These are phyloP conservation scores for Pedionomus torquatus DNA, from an alignment of 2,113 vertebrate genomes.

Conservation along the genomic window DNA sequence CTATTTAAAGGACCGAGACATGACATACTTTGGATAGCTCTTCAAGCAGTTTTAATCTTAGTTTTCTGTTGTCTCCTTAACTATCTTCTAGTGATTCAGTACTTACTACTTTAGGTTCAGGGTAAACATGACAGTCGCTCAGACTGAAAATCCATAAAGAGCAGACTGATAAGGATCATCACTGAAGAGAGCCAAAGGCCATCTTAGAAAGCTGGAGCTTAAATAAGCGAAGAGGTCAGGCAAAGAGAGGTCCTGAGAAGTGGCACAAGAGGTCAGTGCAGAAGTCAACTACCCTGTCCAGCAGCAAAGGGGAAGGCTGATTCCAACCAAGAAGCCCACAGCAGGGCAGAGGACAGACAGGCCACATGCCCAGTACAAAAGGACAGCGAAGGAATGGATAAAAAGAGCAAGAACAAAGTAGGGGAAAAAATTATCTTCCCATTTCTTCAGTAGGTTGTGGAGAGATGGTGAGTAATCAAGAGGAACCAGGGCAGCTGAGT, in stretches of 20 bases:
- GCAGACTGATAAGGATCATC: neutral
- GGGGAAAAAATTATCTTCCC: neutral
- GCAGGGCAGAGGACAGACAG: neutral
- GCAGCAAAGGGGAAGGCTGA: neutral
- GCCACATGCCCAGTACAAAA: neutral
- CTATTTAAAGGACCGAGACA: constrained; percentile 25
- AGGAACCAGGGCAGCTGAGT: neutral
- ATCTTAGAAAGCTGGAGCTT: neutral
- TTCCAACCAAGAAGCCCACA: neutral
- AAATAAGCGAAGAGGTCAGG: neutral
- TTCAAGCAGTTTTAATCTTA: neutral
- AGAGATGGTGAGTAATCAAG: neutral
- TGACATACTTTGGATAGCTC: neutral
- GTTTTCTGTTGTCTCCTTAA: neutral
- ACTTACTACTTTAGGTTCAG: neutral
- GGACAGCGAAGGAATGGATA: neutral
- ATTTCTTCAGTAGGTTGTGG: neutral
- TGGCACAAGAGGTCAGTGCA: neutral
- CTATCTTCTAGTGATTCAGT: neutral
- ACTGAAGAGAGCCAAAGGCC: neutral
- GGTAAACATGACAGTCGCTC: neutral
- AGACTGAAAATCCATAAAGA: neutral
- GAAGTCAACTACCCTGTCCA: neutral
- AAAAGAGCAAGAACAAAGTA: neutral
- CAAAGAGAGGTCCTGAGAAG: neutral